Conservation (phyloP, 2,797 vertebrate species). For the Enteromius fasciolatus region DNA sequence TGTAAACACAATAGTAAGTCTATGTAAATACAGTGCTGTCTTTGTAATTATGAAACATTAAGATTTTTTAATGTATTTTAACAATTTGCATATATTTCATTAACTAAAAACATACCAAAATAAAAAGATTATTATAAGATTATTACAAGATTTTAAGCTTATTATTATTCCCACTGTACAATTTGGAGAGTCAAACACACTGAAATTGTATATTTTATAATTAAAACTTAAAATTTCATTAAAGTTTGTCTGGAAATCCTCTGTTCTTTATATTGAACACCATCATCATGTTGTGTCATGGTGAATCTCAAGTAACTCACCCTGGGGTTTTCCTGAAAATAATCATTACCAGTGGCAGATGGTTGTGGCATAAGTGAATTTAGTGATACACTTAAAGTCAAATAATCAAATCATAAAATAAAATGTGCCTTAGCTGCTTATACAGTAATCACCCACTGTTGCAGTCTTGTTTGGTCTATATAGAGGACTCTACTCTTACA, state of each 20-base stretch:
- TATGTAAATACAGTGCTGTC: slow-evolving; percentile 52
- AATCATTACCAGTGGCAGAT: neutral
- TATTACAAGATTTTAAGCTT: slow-evolving; percentile 21
- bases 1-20: slow-evolving; percentile 26
- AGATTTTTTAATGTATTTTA: slow-evolving; percentile 53
- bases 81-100: slow-evolving; percentile 47
- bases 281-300: neutral
- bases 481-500: neutral
- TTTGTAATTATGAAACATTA: slow-evolving; percentile 57
- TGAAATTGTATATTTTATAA: neutral
- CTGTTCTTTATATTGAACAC: neutral
- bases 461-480: neutral
- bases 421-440: neutral
- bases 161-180: neutral
- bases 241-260: neutral
- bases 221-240: neutral
- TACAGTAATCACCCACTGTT: neutral
- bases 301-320: neutral
- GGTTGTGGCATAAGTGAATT: neutral
- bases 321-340: neutral
- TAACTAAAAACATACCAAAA: slow-evolving; percentile 34
- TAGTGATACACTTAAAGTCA: neutral
- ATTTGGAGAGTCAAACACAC: neutral
- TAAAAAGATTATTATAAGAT: slow-evolving; percentile 21
- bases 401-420: neutral